Evolutionary conservation across 2,113 vertebrate genomes (phyloP).

Genomic region (Aspidoscelis tigris): DNA sequence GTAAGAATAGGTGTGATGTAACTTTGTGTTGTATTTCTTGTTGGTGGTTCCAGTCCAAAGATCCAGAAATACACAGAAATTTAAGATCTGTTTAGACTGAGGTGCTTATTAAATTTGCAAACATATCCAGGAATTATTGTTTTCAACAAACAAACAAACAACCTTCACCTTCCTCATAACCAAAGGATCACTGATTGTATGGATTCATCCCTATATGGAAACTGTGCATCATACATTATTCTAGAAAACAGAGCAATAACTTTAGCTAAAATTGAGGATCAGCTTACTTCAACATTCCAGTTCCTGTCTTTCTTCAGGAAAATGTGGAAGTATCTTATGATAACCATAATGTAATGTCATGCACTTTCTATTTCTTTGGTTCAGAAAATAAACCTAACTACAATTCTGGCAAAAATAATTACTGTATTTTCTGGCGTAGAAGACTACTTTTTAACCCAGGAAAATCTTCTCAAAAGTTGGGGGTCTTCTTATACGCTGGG

Average conservation of each 20-base stretch:
- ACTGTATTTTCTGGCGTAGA: too few relatives aligned
- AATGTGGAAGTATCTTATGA: neutral
- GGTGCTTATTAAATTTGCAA: neutral
- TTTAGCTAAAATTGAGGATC: neutral
- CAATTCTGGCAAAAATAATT: neutral
- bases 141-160: too few relatives aligned
- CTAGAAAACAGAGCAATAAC: neutral
- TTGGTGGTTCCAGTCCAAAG: too few relatives aligned
- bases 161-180: too few relatives aligned
- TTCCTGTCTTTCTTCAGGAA: neutral
- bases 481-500: too few relatives aligned
- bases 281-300: neutral
- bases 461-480: too few relatives aligned
- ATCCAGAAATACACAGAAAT: neutral
- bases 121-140: too few relatives aligned
- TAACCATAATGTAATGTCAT: neutral
- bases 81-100: neutral
- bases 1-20: neutral
- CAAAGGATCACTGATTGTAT: too few relatives aligned
- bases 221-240: too few relatives aligned
- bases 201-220: too few relatives aligned
- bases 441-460: too few relatives aligned
- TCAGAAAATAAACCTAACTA: rapidly evolving
- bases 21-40: neutral
- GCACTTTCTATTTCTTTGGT: neutral